Evolutionary conservation across 2,113 vertebrate species (phyloP), one percentile per base, ranked within the genome.

Genomic region (Ia io): DNA sequence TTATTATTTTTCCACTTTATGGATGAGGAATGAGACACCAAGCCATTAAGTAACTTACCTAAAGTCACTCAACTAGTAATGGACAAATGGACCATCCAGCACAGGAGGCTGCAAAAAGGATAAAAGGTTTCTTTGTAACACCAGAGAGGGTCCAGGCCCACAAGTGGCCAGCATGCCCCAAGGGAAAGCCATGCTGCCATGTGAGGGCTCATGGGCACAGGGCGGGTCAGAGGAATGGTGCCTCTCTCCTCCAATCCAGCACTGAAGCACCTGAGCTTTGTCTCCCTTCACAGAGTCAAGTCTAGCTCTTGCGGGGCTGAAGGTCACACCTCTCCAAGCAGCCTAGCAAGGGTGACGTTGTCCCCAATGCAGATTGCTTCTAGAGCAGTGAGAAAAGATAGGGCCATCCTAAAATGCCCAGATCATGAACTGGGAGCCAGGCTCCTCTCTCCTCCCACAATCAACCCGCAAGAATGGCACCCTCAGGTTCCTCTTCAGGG

Each of bases 261-360:
- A 37, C 47, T 10, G 11, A 80, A 47, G 40, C 42, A 37, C 37
- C 23, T 30, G 35, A 9, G 42, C 28, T 51, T 40, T 12, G 49
- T 20, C 14, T 53, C 42, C 44, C 42, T 67, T 6, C 56, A 17
- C 6, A 13, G 20, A 88, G 23, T 32, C 14, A 6, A 23, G 51
- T 16, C 49, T 61, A 63, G 53, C 53, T 69, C 2, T 0, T 25
- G 9, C 25, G 20, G 10, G 61, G 40, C 51, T 11, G 30, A n/a
- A 18, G 1, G 9, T 14, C 20, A 67, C 6, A 0, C 4, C 22
- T 37, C 63, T 7, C 17, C 0, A 3, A 25, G 40, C 40, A 20
- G 30, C 86, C 80, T 37, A 35, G 37, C 51, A 49, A 51, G 16
- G 42, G 22, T 9, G 22, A 32, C 0, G 0, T 71, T 22, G 40